phyloP scores from a whole-genome alignment of 2,113 vertebrate species.

The Eptatretus burgeri region DNA sequence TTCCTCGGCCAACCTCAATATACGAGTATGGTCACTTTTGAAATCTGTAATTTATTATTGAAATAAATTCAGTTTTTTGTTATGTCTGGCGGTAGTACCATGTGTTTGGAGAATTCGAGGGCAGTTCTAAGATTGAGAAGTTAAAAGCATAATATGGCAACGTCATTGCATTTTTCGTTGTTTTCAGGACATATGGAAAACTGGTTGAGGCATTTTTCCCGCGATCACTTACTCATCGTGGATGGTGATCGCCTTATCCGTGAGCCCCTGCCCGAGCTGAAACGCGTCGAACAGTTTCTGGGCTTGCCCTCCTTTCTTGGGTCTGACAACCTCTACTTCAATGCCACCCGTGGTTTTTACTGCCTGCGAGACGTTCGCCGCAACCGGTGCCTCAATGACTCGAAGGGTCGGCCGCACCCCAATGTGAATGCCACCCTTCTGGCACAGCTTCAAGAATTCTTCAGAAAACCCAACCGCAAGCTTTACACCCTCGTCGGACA shows the following conservation, averaged over 20 bases:
- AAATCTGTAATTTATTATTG: no score
- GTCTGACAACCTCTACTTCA: constrained; percentile 80
- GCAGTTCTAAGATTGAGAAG: no score
- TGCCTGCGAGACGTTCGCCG: constrained; percentile 50
- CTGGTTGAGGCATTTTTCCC: constrained; percentile 58
- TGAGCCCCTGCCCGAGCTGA: constrained; percentile 64
- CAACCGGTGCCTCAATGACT: constrained; percentile 64
- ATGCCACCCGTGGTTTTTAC: constrained; percentile 83
- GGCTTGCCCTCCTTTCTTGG: constrained; percentile 51
- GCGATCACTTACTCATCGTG: constrained; percentile 43
- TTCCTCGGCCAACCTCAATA: no score
- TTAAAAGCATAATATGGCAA: no score
- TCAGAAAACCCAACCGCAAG: constrained; percentile 59
- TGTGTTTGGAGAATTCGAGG: no score
- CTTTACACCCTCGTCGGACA: constrained; percentile 68
- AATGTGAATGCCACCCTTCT: constrained; percentile 36
- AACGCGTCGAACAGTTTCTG: constrained; percentile 56
- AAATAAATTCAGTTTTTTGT: no score
- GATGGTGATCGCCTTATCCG: constrained; percentile 62
- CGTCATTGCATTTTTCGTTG: no score
- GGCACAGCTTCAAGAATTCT: constrained; percentile 46
- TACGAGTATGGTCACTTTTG: no score
- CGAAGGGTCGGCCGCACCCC: constrained; percentile 67
- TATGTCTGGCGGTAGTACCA: no score
- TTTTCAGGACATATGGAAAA: constrained; percentile 33